phyloP scores from a whole-genome alignment of 2,113 vertebrate genomes.

The Dendrocopos noguchii region DNA sequence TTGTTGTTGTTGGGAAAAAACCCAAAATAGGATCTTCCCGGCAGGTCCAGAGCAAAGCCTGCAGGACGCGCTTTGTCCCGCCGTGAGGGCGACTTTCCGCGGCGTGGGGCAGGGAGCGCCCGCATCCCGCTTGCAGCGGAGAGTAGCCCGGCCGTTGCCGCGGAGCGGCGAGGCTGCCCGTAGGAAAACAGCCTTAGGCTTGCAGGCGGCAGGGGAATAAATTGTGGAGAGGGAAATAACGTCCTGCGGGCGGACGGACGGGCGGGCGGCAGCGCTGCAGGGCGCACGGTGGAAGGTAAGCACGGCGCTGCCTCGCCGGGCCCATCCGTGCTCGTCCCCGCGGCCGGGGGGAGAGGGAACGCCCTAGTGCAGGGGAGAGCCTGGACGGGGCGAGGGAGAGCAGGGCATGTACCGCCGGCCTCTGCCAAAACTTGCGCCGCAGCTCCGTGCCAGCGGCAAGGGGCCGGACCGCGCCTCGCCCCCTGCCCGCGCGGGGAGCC shows the following conservation, averaged over 20 bases:
- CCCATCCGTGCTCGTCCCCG: neutral
- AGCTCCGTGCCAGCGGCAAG: neutral
- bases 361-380: neutral
- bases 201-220: neutral
- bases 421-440: neutral
- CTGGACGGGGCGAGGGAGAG: neutral
- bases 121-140: neutral
- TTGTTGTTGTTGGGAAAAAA: neutral
- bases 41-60: neutral
- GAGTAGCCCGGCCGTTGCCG: neutral
- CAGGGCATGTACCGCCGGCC: neutral
- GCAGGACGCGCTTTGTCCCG: neutral
- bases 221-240: neutral
- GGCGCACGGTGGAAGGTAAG: slow-evolving; percentile 32
- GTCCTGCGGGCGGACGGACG: neutral
- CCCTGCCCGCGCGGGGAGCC: neutral
- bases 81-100: neutral
- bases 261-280: neutral
- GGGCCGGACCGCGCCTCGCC: neutral
- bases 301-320: neutral
- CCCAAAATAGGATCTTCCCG: neutral
- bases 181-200: neutral
- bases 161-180: neutral
- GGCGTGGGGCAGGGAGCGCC: neutral
- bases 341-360: neutral